Evolutionary conservation across 1,140 invertebrate genomes (phyloP).

Genomic region (Lepidostoma basale): DNA sequence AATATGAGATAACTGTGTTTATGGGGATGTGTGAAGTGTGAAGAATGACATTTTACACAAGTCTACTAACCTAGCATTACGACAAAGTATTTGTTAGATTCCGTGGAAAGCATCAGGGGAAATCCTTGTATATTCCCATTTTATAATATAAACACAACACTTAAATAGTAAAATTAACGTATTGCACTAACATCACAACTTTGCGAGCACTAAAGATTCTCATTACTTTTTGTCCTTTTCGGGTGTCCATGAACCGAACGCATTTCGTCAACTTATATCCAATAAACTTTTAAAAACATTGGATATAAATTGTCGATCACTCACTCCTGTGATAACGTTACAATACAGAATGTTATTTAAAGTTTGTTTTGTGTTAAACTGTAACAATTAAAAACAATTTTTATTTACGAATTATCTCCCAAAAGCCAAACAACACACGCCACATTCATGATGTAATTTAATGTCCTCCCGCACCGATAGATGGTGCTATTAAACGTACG

Average conservation of each 20-base stretch:
- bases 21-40: neutral
- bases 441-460: conserved; percentile 59
- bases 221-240: conserved; percentile 61
- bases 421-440: conserved; percentile 62
- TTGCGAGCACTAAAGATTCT: conserved; percentile 58
- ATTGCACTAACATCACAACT: conserved; percentile 60
- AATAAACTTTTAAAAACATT: conserved; percentile 23
- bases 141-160: neutral
- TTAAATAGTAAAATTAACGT: conserved; percentile 14
- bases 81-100: conserved; percentile 27
- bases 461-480: conserved; percentile 15
- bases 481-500: conserved; percentile 26
- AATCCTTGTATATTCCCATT: neutral
- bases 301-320: conserved; percentile 13
- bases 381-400: conserved; percentile 49
- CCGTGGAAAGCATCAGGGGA: neutral
- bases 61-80: conserved; percentile 40
- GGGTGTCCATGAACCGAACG: conserved; percentile 58
- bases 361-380: conserved; percentile 23
- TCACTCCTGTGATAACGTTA: conserved; percentile 10
- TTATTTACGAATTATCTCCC: conserved; percentile 60
- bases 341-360: conserved; percentile 17
- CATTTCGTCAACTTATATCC: conserved; percentile 33
- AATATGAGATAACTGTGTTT: conserved; percentile 12
- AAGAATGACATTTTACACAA: conserved; percentile 34